Percentiles rank a stretch among this genome's conserved stretches.
These are phyloP conservation scores for Idris sp. DNA, from an alignment of 1,140 invertebrate genomes.

Conservation along the genomic window DNA sequence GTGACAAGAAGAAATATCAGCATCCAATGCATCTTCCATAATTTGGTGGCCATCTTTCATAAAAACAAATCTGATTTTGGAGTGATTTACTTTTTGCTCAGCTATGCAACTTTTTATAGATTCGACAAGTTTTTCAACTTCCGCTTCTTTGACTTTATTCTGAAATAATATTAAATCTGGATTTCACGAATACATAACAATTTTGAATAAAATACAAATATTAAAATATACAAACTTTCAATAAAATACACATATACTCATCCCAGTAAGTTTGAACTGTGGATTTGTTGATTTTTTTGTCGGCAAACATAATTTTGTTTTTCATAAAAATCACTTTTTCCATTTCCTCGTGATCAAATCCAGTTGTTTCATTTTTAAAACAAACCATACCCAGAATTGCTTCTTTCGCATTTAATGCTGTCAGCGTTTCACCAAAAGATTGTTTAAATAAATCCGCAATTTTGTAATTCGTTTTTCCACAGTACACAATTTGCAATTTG, in stretches of 20 bases:
- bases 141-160: conserved; percentile 40
- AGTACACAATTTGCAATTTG: conserved; percentile 35
- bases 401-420: neutral
- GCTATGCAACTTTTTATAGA: conserved; percentile 50
- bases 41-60: conserved; percentile 47
- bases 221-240: conserved; percentile 47
- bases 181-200: neutral
- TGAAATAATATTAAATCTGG: conserved; percentile 28
- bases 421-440: conserved; percentile 12
- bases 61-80: conserved; percentile 61
- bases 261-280: conserved; percentile 30
- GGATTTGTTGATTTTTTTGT: conserved; percentile 16
- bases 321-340: conserved; percentile 4
- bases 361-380: conserved; percentile 15
- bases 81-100: conserved; percentile 32
- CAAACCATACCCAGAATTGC: conserved; percentile 15
- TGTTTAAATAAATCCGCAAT: conserved; percentile 10
- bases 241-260: conserved; percentile 24
- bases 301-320: conserved; percentile 10
- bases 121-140: conserved; percentile 50
- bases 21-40: conserved; percentile 41
- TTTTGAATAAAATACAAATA: conserved; percentile 3
- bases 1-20: conserved; percentile 54
- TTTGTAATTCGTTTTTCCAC: conserved; percentile 28
- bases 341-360: conserved; percentile 5